Evolutionary conservation across 1,140 invertebrate species (phyloP), one percentile per base, ranked within the genome.

Genomic region (Hydropsyche tenuis): DNA sequence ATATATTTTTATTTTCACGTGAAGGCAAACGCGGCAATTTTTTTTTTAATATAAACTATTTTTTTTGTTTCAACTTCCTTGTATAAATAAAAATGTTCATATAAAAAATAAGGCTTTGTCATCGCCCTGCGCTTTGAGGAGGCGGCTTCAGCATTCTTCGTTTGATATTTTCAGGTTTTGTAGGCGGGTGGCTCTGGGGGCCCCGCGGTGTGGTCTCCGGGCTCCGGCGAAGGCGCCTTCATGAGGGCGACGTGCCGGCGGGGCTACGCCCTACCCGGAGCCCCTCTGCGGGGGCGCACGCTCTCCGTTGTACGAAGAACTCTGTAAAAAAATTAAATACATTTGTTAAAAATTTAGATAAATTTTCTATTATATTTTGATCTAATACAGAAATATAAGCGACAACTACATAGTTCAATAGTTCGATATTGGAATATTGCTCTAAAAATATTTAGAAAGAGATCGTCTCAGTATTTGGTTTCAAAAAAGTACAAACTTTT

Each of bases 21-120:
- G 18, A 70, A 70, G 68, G 68, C 68, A 70, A 70, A 56, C 23
- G 65, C 65, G 65, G 65, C 65, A 22, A n/a, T n/a, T n/a, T 37
- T 37, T 37, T 37, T 9, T 37, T 37, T 9, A 9, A 37, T 37
- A 37, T 37, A 37, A 4, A 37, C 51, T 9, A 16, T 63, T 22
- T 63, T 5, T 63, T 25, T 16, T 27, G 18, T 37, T 37, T 4
- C 30, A 37, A 37, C 30, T 37, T 9, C 30, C 30, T 37, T 37
- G 30, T 37, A 9, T 37, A 37, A 4, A 43, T 42, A 53, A 46
- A 70, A 70, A 56, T 56, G 51, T 56, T 70, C 22, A 14, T 70
- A 70, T 70, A 70, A 70, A 70, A 56, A 56, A 56, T 56, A 56
- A 56, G 51, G 30, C 30, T 37, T 4, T 37, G 30, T 37, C 30